Evolutionary conservation across 1,140 invertebrate genomes (phyloP), one percentile per base, ranked within the genome.

Genomic region (Drosophila busckii): DNA sequence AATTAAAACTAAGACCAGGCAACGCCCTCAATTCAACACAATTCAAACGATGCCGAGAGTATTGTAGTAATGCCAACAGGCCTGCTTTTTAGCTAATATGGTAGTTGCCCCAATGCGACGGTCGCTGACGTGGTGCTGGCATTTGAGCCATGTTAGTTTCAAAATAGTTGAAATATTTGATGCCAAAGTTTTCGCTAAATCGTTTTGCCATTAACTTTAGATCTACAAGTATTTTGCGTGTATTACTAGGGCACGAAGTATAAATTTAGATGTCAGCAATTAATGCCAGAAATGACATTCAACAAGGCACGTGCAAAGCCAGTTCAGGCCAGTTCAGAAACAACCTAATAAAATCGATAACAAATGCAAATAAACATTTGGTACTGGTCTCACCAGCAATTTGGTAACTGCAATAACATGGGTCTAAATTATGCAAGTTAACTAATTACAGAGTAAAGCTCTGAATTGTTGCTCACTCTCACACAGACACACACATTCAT

Each of bases 1-100:
- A 78, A 78, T 78, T 78, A 78, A 78, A 78, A 73, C 73, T 50
- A 67, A 64, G 50, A 52, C 63, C 49, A 17, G 68, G 69, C 68
- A 78, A 78, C 73, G 71, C 67, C 73, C 63, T 25, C 48, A 70
- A 69, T 56, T 46, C 12, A 19, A 12, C 12, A n/a, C 8, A 7
- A 4, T 25, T 9, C 5, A 25, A 31, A 26, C 28, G 29, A 41
- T 53, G 40, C 44, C 31, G 40, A 28, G 20, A 7, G 35, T 9
- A 22, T 28, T 41, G 17, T 20, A 9, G 9, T 8, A 13, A 7
- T 29, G 26, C 28, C 20, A 34, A 40, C 29, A 44, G 42, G 19
- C 19, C 42, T 35, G 20, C 16, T 20, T n/a, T n/a, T n/a, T 15
- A 23, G 48, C 34, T 55, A 56, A 56, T 50, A n/a, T 53, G 22